Percentiles rank a stretch among this genome's conserved stretches.
phyloP scores from a whole-genome alignment of 1,140 invertebrate species.

The honey bee (Apis mellifera) region DNA sequence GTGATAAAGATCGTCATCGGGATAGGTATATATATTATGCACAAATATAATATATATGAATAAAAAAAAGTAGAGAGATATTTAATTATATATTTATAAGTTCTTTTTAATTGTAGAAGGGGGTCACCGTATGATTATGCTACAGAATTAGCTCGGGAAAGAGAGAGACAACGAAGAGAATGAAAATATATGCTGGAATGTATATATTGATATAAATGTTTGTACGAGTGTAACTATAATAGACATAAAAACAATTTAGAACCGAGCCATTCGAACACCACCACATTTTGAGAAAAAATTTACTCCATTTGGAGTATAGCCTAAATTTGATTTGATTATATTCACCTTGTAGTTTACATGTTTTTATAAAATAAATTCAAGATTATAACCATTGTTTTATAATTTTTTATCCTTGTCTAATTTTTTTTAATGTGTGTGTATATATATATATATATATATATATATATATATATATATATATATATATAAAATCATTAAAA shows the following conservation, averaged over 20 bases:
- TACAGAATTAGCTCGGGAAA: conserved; percentile 77
- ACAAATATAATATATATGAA: too few relatives aligned
- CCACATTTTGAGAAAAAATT: conserved; percentile 19
- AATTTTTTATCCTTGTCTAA: not conserved
- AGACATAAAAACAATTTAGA: conserved; percentile 57
- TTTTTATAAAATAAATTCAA: conserved; percentile 75
- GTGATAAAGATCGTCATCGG: conserved; percentile 74
- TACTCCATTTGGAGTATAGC: conserved; percentile 54
- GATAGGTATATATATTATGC: conserved; percentile 66
- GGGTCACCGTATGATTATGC: conserved; percentile 79
- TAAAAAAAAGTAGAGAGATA: not conserved
- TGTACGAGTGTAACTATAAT: conserved; percentile 66
- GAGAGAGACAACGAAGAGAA: conserved; percentile 78
- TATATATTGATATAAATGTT: conserved; percentile 68
- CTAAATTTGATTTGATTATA: conserved; percentile 69
- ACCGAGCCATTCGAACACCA: conserved; percentile 67
- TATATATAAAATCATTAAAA: not conserved
- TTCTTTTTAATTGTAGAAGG: conserved; percentile 66
- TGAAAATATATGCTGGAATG: conserved; percentile 51
- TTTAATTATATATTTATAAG: not conserved
- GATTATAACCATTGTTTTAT: conserved; percentile 34
- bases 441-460: not conserved
- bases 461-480: not conserved
- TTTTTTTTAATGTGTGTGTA: not conserved
- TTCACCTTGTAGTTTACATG: conserved; percentile 74